Conservation (phyloP, 2,797 vertebrate genomes). For the Pseudotriccus pelzelni region DNA sequence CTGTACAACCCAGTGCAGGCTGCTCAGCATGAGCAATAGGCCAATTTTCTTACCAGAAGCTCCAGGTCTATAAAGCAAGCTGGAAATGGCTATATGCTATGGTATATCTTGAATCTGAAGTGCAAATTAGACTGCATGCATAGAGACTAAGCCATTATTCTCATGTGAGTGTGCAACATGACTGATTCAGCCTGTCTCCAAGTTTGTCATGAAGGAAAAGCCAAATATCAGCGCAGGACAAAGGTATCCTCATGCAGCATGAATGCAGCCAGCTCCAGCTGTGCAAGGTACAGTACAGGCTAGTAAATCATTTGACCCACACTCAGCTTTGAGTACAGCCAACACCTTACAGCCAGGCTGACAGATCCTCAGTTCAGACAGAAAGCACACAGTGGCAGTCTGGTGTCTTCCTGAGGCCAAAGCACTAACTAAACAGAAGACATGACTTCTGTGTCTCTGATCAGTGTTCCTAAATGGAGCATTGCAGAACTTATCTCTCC, state of each 20-base stretch:
- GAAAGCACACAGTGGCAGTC: neutral
- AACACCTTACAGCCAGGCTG: neutral
- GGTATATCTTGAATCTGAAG: neutral
- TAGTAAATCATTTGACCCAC: neutral
- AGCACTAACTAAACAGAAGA: neutral
- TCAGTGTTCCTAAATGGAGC: neutral
- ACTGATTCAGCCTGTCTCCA: neutral
- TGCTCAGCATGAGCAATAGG: neutral
- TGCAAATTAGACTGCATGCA: accelerated
- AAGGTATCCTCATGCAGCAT: accelerated
- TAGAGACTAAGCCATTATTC: neutral
- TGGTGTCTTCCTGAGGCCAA: neutral
- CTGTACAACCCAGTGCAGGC: neutral
- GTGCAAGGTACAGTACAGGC: neutral
- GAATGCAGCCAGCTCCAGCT: neutral
- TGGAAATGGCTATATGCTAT: neutral
- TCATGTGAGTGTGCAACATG: accelerated
- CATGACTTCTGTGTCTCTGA: neutral
- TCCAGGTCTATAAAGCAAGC: neutral
- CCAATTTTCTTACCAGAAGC: neutral
- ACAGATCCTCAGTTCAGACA: neutral
- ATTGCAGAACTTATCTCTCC: neutral
- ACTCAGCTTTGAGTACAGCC: neutral
- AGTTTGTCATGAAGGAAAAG: neutral
- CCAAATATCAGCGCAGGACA: neutral